phyloP scores from a whole-genome alignment of 2,888 invertebrate species.

The Mesochorus sp. region DNA sequence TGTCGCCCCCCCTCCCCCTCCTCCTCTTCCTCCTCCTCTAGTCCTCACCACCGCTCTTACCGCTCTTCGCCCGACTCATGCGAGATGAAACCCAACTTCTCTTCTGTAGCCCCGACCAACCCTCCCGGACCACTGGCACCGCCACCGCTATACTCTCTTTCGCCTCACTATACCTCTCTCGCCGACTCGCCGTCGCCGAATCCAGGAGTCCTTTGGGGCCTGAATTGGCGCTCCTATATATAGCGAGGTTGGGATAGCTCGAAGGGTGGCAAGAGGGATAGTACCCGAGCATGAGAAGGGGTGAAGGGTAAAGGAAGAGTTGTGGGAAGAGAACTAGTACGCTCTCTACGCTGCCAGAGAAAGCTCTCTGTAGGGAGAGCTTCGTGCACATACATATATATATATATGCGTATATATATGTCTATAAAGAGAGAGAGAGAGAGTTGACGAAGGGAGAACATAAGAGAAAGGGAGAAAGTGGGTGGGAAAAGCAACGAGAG shows the following conservation, averaged over 20 bases:
- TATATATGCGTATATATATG: neutral
- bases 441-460: constrained; percentile 56
- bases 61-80: constrained; percentile 71
- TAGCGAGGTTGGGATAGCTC: constrained; percentile 43
- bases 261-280: constrained; percentile 49
- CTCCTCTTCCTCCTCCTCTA: constrained; percentile 7
- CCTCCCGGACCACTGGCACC: constrained; percentile 64
- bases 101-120: constrained; percentile 63
- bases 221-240: constrained; percentile 59
- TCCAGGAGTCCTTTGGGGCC: constrained; percentile 65
- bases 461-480: constrained; percentile 21
- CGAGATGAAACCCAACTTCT: constrained; percentile 81
- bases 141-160: constrained; percentile 49
- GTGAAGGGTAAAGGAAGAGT: constrained; percentile 44
- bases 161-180: constrained; percentile 61
- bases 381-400: constrained; percentile 43
- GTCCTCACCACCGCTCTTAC: constrained; percentile 24
- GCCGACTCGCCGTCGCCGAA: constrained; percentile 63
- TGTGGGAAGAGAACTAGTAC: constrained; percentile 43
- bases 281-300: constrained; percentile 34
- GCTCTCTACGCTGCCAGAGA: constrained; percentile 51
- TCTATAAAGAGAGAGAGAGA: constrained; percentile 25
- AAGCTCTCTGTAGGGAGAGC: constrained; percentile 51
- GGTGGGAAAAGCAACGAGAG: constrained; percentile 24
- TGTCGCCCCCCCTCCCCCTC: too few relatives aligned